Evolutionary conservation across 2,113 vertebrate genomes (phyloP).

Genomic region (Elachura formosa): DNA sequence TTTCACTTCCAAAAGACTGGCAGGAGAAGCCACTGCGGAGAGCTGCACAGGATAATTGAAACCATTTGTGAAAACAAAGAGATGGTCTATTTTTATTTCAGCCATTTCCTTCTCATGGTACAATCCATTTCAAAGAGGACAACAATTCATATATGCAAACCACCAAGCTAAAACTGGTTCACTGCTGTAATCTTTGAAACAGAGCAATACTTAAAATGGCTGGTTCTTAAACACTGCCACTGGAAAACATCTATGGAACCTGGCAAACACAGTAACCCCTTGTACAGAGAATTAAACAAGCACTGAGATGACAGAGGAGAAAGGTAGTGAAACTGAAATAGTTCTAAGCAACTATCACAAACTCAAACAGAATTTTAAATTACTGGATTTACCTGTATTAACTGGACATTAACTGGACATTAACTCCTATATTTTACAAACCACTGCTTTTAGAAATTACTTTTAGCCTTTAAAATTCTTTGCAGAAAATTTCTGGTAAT

Average conservation of each 20-base stretch:
- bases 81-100: slow-evolving; percentile 39
- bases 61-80: slow-evolving; percentile 49
- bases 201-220: background rate
- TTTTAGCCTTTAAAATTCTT: background rate
- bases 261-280: background rate
- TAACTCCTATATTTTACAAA: background rate
- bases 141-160: slow-evolving; percentile 27
- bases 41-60: slow-evolving; percentile 11
- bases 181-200: background rate
- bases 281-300: background rate
- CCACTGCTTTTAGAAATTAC: background rate
- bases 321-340: background rate
- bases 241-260: background rate
- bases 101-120: slow-evolving; percentile 11
- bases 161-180: background rate
- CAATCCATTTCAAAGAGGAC: slow-evolving; percentile 12
- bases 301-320: background rate
- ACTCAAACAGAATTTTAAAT: background rate
- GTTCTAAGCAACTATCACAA: background rate
- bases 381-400: background rate
- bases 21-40: background rate
- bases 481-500: background rate
- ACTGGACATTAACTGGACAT: background rate
- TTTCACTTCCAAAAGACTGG: background rate
- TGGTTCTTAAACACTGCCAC: background rate